Evolutionary conservation across 2,113 vertebrate species (phyloP).

Genomic region (Glareola pratincola): DNA sequence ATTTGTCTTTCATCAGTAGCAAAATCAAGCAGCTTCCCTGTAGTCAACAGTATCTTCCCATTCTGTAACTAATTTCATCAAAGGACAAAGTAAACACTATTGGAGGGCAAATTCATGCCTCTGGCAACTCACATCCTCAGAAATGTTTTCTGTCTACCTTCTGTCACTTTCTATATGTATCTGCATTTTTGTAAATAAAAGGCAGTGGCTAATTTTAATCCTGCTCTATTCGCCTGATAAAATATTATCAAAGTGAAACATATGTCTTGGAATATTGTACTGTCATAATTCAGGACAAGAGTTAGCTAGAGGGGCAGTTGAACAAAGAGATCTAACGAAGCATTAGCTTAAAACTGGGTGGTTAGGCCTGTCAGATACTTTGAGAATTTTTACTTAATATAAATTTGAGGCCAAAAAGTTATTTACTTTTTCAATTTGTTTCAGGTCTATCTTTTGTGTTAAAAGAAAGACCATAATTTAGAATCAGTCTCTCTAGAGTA

Average conservation of each 20-base stretch:
- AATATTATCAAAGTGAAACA: slow-evolving; percentile 68
- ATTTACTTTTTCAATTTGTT: slow-evolving; percentile 81
- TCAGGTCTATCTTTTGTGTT: slow-evolving; percentile 77
- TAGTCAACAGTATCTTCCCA: slow-evolving; percentile 61
- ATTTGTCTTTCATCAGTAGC: slow-evolving; percentile 70
- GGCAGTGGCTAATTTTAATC: slow-evolving; percentile 64
- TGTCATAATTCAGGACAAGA: slow-evolving; percentile 75
- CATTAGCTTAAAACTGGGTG: slow-evolving; percentile 76
- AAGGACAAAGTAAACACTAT: slow-evolving; percentile 64
- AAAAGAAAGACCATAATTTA: slow-evolving; percentile 78
- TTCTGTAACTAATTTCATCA: slow-evolving; percentile 73
- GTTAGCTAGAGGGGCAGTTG: slow-evolving; percentile 78
- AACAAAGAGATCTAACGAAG: slow-evolving; percentile 83
- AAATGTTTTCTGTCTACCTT: slow-evolving; percentile 61
- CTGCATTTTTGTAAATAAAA: slow-evolving; percentile 65
- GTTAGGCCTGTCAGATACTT: slow-evolving; percentile 82
- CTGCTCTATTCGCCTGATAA: slow-evolving; percentile 31
- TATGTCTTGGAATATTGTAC: slow-evolving; percentile 60
- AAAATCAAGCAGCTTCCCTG: slow-evolving; percentile 64
- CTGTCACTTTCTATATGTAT: slow-evolving; percentile 60
- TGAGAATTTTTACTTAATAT: slow-evolving; percentile 76
- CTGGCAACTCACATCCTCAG: slow-evolving; percentile 61
- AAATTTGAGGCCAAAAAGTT: slow-evolving; percentile 70
- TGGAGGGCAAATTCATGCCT: slow-evolving; percentile 65
- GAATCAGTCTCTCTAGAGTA: slow-evolving; percentile 58